phyloP scores from a whole-genome alignment of 2,113 vertebrate genomes.

The Panurus biarmicus region DNA sequence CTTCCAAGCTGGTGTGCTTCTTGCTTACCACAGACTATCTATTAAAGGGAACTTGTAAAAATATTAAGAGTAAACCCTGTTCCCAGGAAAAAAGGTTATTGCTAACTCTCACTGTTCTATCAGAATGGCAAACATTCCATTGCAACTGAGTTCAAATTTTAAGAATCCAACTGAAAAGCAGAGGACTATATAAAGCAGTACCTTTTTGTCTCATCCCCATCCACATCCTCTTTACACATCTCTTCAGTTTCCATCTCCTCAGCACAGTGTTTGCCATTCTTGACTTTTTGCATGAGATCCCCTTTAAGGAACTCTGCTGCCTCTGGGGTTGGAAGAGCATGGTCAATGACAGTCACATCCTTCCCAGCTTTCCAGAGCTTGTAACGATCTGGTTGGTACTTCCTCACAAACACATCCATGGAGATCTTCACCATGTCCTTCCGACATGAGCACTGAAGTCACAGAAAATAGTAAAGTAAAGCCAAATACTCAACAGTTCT shows the following conservation, averaged over 20 bases:
- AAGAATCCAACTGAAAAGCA: not conserved
- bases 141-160: not conserved
- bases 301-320: slow-evolving; percentile 79
- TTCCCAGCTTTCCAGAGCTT: slow-evolving; percentile 94
- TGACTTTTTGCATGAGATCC: slow-evolving; percentile 58
- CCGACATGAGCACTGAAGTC: slow-evolving; percentile 88
- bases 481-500: not conserved
- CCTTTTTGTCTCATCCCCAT: slow-evolving; percentile 62
- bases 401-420: slow-evolving; percentile 95
- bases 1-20: not conserved
- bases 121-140: not conserved
- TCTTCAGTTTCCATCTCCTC: slow-evolving; percentile 60
- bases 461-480: not conserved
- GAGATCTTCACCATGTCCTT: slow-evolving; percentile 99
- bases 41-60: not conserved
- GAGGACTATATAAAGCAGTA: not conserved
- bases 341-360: slow-evolving; percentile 84
- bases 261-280: slow-evolving; percentile 54
- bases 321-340: slow-evolving; percentile 85
- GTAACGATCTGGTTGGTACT: slow-evolving; percentile 94
- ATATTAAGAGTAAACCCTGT: not conserved
- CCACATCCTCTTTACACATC: not conserved
- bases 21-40: not conserved
- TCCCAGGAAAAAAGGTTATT: not conserved
- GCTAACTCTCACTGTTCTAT: not conserved